Base-by-base conservation (phyloP, 1,140 invertebrate species). In the Cephus cinctus region DNA sequence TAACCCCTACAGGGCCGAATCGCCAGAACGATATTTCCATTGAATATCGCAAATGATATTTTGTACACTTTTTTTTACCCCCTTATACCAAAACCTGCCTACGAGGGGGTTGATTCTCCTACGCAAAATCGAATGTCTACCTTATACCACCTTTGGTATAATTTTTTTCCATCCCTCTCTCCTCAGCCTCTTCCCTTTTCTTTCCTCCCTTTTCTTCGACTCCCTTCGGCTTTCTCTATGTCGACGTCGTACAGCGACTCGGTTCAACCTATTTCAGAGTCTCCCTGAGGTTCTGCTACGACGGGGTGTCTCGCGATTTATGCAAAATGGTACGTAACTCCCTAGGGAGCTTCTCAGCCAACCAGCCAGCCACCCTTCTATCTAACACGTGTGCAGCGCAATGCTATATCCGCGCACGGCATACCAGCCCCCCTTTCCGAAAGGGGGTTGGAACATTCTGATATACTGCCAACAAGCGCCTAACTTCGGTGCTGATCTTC, bases 221-320 rank as follows among this genome's bases (percentile, higher is more conserved):
- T 5, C 18, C 6, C 36, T 5, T 22, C 36, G 9, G 9, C 36
- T 5, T 34, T 4, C 5, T 4, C 4, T 34, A 27, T 27, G 11
- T 12, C 5, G 12, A 14, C 14, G 50, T 57, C 48, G 52, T 49
- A 31, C 34, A 38, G 45, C 21, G 20, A 20, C 36, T 54, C 40
- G 45, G 54, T 66, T 57, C 57, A 56, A 64, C 50, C 56, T 62
- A 69, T 69, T 63, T 51, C 48, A 49, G 49, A 57, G 65, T 64
- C 63, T 67, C 63, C 61, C 56, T 47, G 55, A 59, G 58, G 58
- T 61, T 61, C 36, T 40, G 43, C 16, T 50, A 41, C 38, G 42
- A 53, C 64, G 60, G 70, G 69, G 71, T 76, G 69, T 73, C 69
- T 76, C 64, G 71, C 71, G 73, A 74, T 73, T 76, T 76, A 76